phyloP scores from a whole-genome alignment of 1,140 invertebrate genomes.

The Drosophila oshimai region DNA sequence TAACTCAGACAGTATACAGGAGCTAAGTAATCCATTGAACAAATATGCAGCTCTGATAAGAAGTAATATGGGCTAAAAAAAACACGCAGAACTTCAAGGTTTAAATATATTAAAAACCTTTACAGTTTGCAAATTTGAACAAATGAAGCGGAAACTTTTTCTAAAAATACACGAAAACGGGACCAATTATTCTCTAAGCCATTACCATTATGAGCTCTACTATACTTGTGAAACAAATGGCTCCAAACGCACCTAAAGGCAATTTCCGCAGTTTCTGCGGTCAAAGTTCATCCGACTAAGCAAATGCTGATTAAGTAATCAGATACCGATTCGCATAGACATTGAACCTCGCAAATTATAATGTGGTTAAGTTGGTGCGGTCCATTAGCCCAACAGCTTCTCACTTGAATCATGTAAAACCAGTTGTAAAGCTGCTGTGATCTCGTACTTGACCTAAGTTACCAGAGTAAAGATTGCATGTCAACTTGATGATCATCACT shows the following conservation, averaged over 20 bases:
- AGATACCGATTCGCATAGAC: conserved; percentile 42
- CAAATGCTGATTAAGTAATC: conserved; percentile 33
- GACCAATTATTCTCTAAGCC: too few species aligned
- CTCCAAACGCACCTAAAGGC: neutral
- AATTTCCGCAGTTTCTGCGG: conserved; percentile 12
- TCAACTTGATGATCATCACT: neutral
- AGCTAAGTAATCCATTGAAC: neutral
- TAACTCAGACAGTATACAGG: conserved; percentile 7
- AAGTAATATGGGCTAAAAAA: neutral
- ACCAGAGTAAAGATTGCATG: conserved; percentile 28
- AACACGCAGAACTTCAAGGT: neutral
- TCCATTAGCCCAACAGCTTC: conserved; percentile 7
- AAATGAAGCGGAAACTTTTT: neutral
- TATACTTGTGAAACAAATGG: neutral
- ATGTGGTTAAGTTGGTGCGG: conserved; percentile 1
- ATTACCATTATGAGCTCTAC: too few species aligned
- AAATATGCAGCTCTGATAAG: conserved; percentile 3
- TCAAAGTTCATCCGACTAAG: conserved; percentile 44
- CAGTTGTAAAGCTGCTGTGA: conserved; percentile 7
- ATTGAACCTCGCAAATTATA: conserved; percentile 9
- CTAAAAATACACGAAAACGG: too few species aligned
- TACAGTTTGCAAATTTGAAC: neutral
- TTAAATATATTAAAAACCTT: neutral
- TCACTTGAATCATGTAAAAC: conserved; percentile 20
- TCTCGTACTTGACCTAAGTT: conserved; percentile 4